A percentile compares a stretch with the other conserved stretches of the same genome.
Conservation (phyloP, 2,888 invertebrate genomes). For the Conistra vaccinii region DNA sequence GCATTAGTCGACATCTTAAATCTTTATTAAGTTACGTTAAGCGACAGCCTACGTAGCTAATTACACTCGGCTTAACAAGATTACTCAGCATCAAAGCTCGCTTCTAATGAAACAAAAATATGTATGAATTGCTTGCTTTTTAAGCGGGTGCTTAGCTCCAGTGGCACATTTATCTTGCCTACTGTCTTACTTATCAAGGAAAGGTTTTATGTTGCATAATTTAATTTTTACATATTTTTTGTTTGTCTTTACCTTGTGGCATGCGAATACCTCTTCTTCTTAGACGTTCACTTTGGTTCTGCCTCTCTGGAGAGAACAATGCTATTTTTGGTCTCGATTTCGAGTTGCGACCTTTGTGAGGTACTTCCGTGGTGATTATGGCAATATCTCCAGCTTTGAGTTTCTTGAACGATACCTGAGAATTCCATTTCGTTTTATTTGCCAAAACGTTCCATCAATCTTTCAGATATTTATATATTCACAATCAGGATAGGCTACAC, state of each 20-base stretch:
- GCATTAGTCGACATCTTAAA: conserved; percentile 21
- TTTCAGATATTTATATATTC: no score
- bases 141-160: conserved; percentile 20
- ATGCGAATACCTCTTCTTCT: not conserved
- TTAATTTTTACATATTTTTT: conserved; percentile 19
- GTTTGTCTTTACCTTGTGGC: not conserved
- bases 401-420: not conserved
- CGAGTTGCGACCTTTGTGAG: not conserved
- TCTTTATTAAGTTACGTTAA: conserved; percentile 30
- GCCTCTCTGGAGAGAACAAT: not conserved
- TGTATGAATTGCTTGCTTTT: conserved; percentile 16
- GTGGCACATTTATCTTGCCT: conserved; percentile 9
- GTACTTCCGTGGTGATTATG: not conserved
- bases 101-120: conserved; percentile 32
- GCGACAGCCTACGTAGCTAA: conserved; percentile 16
- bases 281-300: not conserved
- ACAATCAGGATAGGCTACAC: no score
- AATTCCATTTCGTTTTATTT: no score
- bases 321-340: not conserved
- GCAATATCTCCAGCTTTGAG: no score
- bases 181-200: conserved; percentile 10
- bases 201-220: conserved; percentile 17
- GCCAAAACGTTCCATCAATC: no score
- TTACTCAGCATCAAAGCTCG: conserved; percentile 15
- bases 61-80: conserved; percentile 34